A percentile compares a stretch with the other conserved stretches of the same genome.
These are phyloP conservation scores for Lophura nycthemera DNA, from an alignment of 2,113 vertebrate genomes.

Conservation along the genomic window DNA sequence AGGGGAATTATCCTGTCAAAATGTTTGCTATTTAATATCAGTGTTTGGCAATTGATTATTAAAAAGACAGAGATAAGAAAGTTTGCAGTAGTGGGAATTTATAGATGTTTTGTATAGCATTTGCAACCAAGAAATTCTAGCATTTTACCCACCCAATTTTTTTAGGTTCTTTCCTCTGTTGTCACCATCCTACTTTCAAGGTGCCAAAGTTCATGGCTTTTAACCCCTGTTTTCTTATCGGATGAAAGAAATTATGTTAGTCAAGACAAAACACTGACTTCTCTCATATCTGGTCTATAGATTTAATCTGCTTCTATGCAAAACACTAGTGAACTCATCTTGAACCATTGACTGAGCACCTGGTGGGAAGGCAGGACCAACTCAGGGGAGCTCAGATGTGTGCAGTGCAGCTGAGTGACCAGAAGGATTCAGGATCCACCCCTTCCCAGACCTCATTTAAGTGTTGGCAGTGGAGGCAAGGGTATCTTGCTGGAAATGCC, in stretches of 20 bases:
- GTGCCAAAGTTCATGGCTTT: not conserved
- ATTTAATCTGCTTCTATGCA: not conserved
- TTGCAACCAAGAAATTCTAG: not conserved
- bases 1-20: conserved; percentile 51
- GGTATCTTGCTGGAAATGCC: too few species aligned
- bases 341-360: too few species aligned
- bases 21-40: conserved; percentile 51
- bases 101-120: not conserved
- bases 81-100: not conserved
- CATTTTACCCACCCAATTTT: not conserved
- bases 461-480: too few species aligned
- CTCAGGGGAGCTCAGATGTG: too few species aligned
- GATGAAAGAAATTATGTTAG: not conserved
- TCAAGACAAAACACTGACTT: not conserved
- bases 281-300: not conserved
- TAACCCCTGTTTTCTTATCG: not conserved
- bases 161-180: not conserved
- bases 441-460: too few species aligned
- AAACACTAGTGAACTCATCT: not conserved
- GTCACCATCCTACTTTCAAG: not conserved
- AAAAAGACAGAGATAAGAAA: conserved; percentile 1
- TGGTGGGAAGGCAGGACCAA: too few species aligned
- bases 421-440: too few species aligned
- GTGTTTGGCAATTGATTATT: conserved; percentile 26
- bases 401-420: too few species aligned